Conservation (phyloP, 2,797 vertebrate species). For the Hoplostethus mediterraneus region DNA sequence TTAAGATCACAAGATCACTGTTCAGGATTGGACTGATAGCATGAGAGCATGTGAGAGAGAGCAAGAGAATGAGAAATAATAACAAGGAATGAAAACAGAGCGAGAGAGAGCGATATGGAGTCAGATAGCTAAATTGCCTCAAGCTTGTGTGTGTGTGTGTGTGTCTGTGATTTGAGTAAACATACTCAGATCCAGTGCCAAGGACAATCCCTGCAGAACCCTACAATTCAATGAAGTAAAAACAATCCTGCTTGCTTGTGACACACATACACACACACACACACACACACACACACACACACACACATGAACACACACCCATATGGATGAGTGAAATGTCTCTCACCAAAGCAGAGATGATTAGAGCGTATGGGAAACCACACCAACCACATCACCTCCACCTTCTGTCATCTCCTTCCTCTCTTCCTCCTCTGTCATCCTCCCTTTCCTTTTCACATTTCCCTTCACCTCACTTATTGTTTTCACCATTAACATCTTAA, state of each 20-base stretch:
- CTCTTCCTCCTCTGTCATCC: slow-evolving; percentile 21
- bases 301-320: slow-evolving; percentile 9
- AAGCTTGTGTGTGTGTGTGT: slow-evolving; percentile 34
- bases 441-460: slow-evolving; percentile 16
- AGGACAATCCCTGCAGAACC: slow-evolving; percentile 47
- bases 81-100: slow-evolving; percentile 45
- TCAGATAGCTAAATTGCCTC: slow-evolving; percentile 30
- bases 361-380: slow-evolving; percentile 65
- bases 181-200: slow-evolving; percentile 55
- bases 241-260: slow-evolving; percentile 32
- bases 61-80: slow-evolving; percentile 19
- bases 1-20: neutral
- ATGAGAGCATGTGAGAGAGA: slow-evolving; percentile 4
- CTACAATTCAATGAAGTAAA: slow-evolving; percentile 57
- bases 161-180: slow-evolving; percentile 17
- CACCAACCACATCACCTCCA: slow-evolving; percentile 49
- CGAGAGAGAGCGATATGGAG: slow-evolving; percentile 15
- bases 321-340: slow-evolving; percentile 49
- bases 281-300: slow-evolving; percentile 38
- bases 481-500: slow-evolving; percentile 4
- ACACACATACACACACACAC: slow-evolving; percentile 22
- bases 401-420: slow-evolving; percentile 42
- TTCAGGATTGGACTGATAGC: neutral
- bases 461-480: neutral
- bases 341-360: slow-evolving; percentile 65